These are phyloP conservation scores for Apoda limacodes DNA, from an alignment of 2,888 invertebrate species.

Conservation along the genomic window DNA sequence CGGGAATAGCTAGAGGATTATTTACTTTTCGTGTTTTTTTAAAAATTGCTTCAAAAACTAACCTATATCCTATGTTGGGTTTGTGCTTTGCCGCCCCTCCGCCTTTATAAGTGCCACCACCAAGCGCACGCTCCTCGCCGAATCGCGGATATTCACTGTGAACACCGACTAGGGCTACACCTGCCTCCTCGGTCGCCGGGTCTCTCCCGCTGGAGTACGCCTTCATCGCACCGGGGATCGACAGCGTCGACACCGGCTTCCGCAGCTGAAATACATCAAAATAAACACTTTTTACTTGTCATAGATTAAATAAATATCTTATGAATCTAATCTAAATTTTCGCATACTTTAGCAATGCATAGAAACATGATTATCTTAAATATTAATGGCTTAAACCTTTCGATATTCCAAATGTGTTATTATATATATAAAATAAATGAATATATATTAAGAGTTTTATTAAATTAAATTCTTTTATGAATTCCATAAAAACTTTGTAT, in stretches of 20 bases:
- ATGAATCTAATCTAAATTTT: too few relatives aligned
- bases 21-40: not conserved
- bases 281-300: too few relatives aligned
- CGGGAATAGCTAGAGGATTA: not conserved
- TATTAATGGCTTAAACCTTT: too few relatives aligned
- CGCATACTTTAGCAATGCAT: too few relatives aligned
- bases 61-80: constrained; percentile 93
- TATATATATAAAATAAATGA: too few relatives aligned
- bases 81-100: constrained; percentile 84
- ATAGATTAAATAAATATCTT: too few relatives aligned
- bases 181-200: constrained; percentile 81
- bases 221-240: constrained; percentile 96
- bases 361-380: too few relatives aligned
- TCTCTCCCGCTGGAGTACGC: constrained; percentile 73
- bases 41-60: constrained; percentile 14
- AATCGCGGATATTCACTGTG: constrained; percentile 92
- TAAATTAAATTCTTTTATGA: too few relatives aligned
- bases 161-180: constrained; percentile 89
- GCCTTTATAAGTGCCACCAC: constrained; percentile 81
- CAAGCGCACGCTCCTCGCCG: constrained; percentile 87
- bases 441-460: too few relatives aligned
- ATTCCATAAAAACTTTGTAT: too few relatives aligned
- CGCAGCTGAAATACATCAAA: constrained; percentile 87
- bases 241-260: constrained; percentile 97
- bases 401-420: too few relatives aligned